These are phyloP conservation scores for Himalopsyche japonica DNA, from an alignment of 2,888 invertebrate species.

Conservation along the genomic window DNA sequence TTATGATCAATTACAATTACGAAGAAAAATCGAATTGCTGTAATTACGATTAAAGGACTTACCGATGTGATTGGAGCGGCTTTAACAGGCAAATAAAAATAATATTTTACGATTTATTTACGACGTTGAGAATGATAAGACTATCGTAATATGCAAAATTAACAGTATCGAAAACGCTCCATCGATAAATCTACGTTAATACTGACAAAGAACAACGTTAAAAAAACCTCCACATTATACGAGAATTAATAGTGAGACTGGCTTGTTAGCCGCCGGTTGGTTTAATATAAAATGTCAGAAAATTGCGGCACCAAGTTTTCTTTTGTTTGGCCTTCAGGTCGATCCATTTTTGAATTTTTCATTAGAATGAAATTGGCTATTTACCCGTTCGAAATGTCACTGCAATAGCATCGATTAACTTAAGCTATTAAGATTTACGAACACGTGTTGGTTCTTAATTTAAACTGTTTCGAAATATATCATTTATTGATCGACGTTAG, in stretches of 20 bases:
- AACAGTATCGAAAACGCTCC: background rate
- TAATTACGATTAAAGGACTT: background rate
- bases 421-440: no score
- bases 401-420: no score
- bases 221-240: background rate
- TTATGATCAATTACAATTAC: no score
- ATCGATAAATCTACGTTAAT: background rate
- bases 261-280: background rate
- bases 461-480: no score
- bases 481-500: no score
- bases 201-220: background rate
- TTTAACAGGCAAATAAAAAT: background rate
- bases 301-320: background rate
- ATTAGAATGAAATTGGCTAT: background rate
- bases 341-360: background rate
- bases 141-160: background rate
- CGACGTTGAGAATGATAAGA: background rate
- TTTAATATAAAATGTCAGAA: background rate
- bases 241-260: background rate
- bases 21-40: background rate
- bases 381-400: background rate
- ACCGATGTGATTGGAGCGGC: background rate
- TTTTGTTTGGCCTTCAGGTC: background rate
- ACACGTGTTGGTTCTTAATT: no score
- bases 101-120: background rate